phyloP scores from a whole-genome alignment of 2,797 vertebrate genomes.

The Phaenicophaeus curvirostris region DNA sequence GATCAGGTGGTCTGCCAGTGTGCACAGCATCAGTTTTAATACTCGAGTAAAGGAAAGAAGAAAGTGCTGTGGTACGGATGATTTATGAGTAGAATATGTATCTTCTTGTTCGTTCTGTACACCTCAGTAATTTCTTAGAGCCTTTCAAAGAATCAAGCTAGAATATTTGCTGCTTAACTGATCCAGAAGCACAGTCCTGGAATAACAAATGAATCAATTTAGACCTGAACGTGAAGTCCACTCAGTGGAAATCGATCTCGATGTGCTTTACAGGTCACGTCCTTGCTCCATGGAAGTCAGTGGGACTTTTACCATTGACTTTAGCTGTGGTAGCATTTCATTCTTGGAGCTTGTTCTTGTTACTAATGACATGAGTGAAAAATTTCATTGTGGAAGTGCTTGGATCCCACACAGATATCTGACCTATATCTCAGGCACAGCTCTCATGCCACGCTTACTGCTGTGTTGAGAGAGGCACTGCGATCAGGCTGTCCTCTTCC shows the following conservation, averaged over 20 bases:
- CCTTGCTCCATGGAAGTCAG: neutral
- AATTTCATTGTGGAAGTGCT: neutral
- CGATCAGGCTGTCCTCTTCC: neutral
- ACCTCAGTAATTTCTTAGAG: slow-evolving; percentile 33
- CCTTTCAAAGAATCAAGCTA: slow-evolving; percentile 18
- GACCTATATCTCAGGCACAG: neutral
- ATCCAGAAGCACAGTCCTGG: neutral
- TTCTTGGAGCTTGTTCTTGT: neutral
- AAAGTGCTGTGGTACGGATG: slow-evolving; percentile 5
- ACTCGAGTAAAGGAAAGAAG: neutral
- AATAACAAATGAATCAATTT: slow-evolving; percentile 44
- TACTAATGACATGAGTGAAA: neutral
- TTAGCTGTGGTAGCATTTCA: neutral
- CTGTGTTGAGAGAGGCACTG: neutral
- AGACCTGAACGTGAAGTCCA: neutral
- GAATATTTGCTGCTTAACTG: slow-evolving; percentile 15
- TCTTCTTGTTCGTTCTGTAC: neutral
- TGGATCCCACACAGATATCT: neutral
- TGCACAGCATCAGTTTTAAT: neutral
- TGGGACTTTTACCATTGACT: neutral
- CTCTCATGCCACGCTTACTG: neutral
- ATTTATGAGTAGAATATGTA: slow-evolving; percentile 2
- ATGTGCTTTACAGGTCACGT: neutral
- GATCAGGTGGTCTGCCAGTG: accelerated
- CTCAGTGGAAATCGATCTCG: neutral